These are phyloP conservation scores for Bombus pyrosoma DNA, from an alignment of 1,140 invertebrate species.

Conservation along the genomic window DNA sequence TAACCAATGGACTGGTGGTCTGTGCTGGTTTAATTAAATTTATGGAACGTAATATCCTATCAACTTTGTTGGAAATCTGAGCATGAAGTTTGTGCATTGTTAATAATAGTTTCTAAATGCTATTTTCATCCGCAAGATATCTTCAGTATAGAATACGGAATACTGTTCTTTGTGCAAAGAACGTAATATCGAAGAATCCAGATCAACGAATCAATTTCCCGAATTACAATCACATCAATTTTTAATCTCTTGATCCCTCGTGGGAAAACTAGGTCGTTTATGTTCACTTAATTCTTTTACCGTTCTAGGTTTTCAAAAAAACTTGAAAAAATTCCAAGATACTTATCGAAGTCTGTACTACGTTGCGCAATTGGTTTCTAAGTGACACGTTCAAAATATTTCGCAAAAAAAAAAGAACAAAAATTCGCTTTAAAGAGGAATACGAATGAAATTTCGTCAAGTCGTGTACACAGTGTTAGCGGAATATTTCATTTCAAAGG, in stretches of 20 bases:
- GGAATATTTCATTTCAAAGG: background rate
- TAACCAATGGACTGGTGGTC: background rate
- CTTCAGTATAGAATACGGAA: background rate
- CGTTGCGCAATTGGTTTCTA: too few relatives aligned
- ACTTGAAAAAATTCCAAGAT: background rate
- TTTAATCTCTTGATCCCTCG: too few relatives aligned
- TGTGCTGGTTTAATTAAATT: background rate
- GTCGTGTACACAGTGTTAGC: background rate
- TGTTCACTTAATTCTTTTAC: background rate
- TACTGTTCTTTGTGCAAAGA: background rate
- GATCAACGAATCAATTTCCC: too few relatives aligned
- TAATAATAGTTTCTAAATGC: background rate
- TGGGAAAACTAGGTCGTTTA: background rate
- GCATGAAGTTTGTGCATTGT: background rate
- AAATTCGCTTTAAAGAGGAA: too few relatives aligned
- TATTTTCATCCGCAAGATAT: background rate
- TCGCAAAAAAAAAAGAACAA: too few relatives aligned
- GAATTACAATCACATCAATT: too few relatives aligned
- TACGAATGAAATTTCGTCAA: too few relatives aligned
- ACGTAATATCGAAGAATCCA: too few relatives aligned
- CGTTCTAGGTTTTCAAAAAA: background rate
- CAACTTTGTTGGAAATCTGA: background rate
- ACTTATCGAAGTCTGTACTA: too few relatives aligned
- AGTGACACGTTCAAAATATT: too few relatives aligned
- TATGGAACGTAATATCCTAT: background rate